A percentile compares a stretch with the other conserved stretches of the same genome.
These are phyloP conservation scores for Scomber japonicus DNA, from an alignment of 2,113 vertebrate species.

Conservation along the genomic window DNA sequence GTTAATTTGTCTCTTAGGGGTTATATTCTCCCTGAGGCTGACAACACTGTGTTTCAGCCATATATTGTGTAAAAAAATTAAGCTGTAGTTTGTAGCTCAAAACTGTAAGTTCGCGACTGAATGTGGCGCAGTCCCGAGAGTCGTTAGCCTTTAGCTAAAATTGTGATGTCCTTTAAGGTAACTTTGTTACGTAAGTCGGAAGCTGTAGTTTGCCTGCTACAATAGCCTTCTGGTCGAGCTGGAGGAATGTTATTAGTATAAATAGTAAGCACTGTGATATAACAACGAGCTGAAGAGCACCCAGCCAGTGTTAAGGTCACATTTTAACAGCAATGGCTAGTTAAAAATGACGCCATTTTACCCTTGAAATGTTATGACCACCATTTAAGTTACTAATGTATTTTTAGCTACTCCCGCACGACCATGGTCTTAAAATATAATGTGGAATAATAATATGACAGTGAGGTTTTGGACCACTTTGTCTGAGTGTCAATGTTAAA, in stretches of 20 bases:
- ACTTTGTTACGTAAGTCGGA: constrained; percentile 39
- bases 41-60: not conserved
- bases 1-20: rapidly evolving
- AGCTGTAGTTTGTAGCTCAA: not conserved
- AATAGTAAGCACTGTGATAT: rapidly evolving
- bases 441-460: not conserved
- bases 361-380: constrained; percentile 50
- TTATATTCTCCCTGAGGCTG: not conserved
- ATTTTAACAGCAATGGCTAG: not conserved
- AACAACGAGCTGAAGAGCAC: not conserved
- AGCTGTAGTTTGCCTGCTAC: rapidly evolving
- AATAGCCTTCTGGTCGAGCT: not conserved
- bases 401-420: no score
- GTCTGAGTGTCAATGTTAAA: not conserved
- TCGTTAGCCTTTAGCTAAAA: constrained; percentile 11
- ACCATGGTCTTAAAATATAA: no score
- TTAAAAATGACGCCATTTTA: constrained; percentile 57
- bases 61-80: rapidly evolving
- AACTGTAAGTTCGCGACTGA: not conserved
- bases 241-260: not conserved
- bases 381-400: not conserved
- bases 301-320: constrained; percentile 8
- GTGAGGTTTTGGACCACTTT: not conserved
- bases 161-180: not conserved
- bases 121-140: constrained; percentile 40